Evolutionary conservation across 2,888 invertebrate genomes (phyloP).

Genomic region (Sclerodermus sp.): DNA sequence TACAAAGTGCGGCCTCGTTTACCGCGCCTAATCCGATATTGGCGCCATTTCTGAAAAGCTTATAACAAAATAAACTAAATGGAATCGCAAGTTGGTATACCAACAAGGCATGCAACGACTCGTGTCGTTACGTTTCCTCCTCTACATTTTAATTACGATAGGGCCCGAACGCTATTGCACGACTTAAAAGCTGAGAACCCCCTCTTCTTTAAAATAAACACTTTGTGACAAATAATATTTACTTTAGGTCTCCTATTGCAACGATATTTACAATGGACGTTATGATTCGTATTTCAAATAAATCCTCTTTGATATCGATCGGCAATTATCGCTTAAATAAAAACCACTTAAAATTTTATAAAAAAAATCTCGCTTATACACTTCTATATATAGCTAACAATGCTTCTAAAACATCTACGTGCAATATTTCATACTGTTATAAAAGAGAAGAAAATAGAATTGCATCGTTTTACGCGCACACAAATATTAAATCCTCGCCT

Average conservation of each 20-base stretch:
- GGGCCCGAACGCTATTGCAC: conserved; percentile 28
- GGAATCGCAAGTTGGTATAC: conserved; percentile 23
- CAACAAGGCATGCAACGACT: conserved; percentile 29
- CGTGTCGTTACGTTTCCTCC: conserved; percentile 13
- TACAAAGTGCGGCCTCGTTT: conserved; percentile 31
- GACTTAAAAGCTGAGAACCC: conserved; percentile 23
- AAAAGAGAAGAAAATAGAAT: conserved; percentile 30
- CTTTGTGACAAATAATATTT: conserved; percentile 44
- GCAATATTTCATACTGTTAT: conserved; percentile 26
- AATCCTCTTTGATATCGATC: conserved; percentile 33
- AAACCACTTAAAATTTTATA: conserved; percentile 43
- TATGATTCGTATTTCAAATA: conserved; percentile 35
- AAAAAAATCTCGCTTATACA: conserved; percentile 14
- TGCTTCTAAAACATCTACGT: conserved; percentile 36
- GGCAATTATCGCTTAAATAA: conserved; percentile 35
- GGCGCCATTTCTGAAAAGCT: conserved; percentile 19
- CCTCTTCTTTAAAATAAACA: conserved; percentile 19
- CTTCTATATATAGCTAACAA: conserved; percentile 25
- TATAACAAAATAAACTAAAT: conserved; percentile 33
- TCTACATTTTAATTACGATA: conserved; percentile 18
- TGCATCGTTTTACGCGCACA: conserved; percentile 28
- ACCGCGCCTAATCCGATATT: conserved; percentile 17
- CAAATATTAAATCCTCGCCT: conserved; percentile 14
- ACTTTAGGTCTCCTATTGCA: conserved; percentile 51
- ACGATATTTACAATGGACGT: conserved; percentile 55